These are phyloP conservation scores for Ormyrus thymus DNA, from an alignment of 2,888 invertebrate genomes.

Conservation along the genomic window DNA sequence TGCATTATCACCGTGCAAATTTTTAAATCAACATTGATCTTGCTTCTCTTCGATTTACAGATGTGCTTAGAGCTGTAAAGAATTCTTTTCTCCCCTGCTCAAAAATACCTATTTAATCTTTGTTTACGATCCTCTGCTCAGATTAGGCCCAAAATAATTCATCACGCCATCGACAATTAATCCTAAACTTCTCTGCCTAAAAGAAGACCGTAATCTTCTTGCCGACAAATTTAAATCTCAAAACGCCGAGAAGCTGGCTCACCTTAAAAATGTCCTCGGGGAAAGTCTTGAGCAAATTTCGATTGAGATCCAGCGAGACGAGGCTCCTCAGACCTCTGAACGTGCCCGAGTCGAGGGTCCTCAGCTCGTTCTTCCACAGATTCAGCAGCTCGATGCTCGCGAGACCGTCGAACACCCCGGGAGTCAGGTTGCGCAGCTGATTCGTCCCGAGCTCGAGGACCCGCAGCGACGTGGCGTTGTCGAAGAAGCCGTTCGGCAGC, in stretches of 20 bases:
- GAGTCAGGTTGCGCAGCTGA: constrained; percentile 66
- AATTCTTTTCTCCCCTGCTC: neutral
- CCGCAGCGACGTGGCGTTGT: constrained; percentile 76
- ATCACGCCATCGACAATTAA: too few species aligned
- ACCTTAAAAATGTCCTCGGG: constrained; percentile 80
- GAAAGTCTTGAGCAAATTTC: constrained; percentile 76
- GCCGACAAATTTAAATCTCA: too few species aligned
- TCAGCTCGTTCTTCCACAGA: constrained; percentile 80
- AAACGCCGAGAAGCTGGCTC: neutral
- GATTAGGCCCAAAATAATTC: too few species aligned
- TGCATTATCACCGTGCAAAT: too few species aligned
- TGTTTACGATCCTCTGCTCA: too few species aligned
- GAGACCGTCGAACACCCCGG: constrained; percentile 80
- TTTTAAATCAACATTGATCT: too few species aligned
- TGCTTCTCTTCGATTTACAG: too few species aligned
- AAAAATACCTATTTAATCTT: too few species aligned
- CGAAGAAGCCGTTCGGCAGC: constrained; percentile 76
- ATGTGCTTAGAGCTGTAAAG: neutral
- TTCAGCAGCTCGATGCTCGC: constrained; percentile 80
- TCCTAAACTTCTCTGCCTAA: too few species aligned
- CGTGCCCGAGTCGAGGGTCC: constrained; percentile 80
- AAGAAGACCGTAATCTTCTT: too few species aligned
- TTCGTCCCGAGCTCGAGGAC: constrained; percentile 85
- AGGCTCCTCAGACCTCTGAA: constrained; percentile 80
- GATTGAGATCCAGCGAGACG: constrained; percentile 79